Evolutionary conservation across 2,113 vertebrate species (phyloP), one percentile per base, ranked within the genome.

Genomic region (Dromaius novaehollandiae): DNA sequence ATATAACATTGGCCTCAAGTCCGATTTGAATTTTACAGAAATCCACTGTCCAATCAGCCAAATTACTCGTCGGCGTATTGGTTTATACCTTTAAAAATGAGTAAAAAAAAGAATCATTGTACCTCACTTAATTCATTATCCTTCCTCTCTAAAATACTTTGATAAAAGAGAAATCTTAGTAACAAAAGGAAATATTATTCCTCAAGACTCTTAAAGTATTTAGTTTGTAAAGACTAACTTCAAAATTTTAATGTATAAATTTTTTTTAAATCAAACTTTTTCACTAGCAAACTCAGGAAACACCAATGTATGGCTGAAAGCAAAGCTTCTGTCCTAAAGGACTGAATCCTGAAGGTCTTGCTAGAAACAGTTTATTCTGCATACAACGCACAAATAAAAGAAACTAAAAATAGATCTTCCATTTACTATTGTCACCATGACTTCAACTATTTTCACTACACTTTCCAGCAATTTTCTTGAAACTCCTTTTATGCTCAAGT

Each of bases 21-120:
- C 99, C 10, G 99, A 98, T 90, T 99, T 99, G 96, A 99, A 99
- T 98, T 99, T 99, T 95, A 99, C 99, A 66, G 99, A 99, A 97
- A 99, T 99, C 99, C 99, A 99, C 96, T 99, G 99, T 95, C 99
- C 99, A 87, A 99, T 99, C 86, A 99, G 98, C 99, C 99, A 99
- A 96, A 99, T 99, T 92, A 99, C 99, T 93, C 99, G 97, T 71
- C 99, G 97, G 34, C 99, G 98, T 97, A 99, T 99, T 89, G 99
- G 97, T 91, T 99, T 99, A 96, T 99, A 99, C 93, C 99, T 99
- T 94, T 26, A 94, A 75, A 89, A 92, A 34, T 3, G 61, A 18
- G 4, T 4, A 9, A 15, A 55, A 40, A 50, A 81, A 82, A 79
- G 10, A 56, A 30, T 48, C 46, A 65, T 8, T 32, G 15, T 24